Evolutionary conservation across 2,113 vertebrate genomes (phyloP), one percentile per base, ranked within the genome.

Genomic region (Donacobius atricapilla): DNA sequence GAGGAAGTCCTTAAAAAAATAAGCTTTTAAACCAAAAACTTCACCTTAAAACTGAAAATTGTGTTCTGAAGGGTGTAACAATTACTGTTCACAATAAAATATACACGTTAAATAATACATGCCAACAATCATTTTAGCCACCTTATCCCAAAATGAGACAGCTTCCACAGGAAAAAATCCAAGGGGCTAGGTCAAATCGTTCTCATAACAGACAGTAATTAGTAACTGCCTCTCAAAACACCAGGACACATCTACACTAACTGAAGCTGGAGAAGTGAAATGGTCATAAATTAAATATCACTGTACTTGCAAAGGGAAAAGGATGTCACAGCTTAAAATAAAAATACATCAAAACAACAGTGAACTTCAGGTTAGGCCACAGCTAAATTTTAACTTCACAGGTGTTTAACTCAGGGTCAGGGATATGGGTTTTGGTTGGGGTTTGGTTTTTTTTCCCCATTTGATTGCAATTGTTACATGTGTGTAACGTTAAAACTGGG

Each of bases 401-500:
- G 14, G 30, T 21, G 5, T 51, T 82, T 35, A 73, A 56, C 9
- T 53, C 57, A 61, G 20, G 13, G 10, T 57, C 44, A 61, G 28
- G 31, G 9, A 27, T 5, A 25, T 37, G 3, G 13, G n/a, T 24
- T 37, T 40, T 37, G 7, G 9, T 25, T 17, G 7, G 31, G 8
- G 22, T 22, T 20, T 50, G 23, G 3, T 6, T 0, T 22, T 22
- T 16, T 9, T 35, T 19, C 4, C 50, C 23, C 3, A 40, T 4
- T 50, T 45, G 8, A 84, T 1, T 58, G 12, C 25, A 78, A 15
- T 10, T 45, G 13, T 61, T 64, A 20, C 7, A 40, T 1, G 8
- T 12, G 2, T 9, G 15, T 18, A 37, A 84, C 19, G 33, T 37
- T 79, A 60, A 42, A 76, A 39, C 5, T 24, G 11, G 2, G 5